Evolutionary conservation across 2,888 invertebrate species (phyloP), one percentile per base, ranked within the genome.

Genomic region (Endotricha flammealis): DNA sequence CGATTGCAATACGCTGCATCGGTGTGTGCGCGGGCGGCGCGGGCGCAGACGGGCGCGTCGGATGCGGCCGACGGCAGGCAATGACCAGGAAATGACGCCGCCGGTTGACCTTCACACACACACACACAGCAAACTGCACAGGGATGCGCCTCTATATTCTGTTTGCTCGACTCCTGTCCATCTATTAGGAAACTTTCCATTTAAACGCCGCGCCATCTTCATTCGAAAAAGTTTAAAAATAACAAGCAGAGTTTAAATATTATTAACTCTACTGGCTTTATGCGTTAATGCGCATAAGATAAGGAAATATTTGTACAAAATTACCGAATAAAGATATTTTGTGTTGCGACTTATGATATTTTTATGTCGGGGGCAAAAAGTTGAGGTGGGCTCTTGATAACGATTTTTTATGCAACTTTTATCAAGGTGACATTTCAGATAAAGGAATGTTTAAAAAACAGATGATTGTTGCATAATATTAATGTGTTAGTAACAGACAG

Each of bases 51-150:
- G 60, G 42, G 42, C 44, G 52, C 60, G 61, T 64, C 68, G 72
- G 73, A 61, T 64, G 71, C 66, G 51, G 57, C 58, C 51, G 61
- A 51, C 49, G 50, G 68, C 79, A 75, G 81, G 64, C 83, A 82
- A 79, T 83, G 83, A 83, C 83, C 83, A 85, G 83, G 83, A 85
- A 83, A 83, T 82, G 82, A 81, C 81, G 83, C 82, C 81, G 82
- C 76, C 82, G 63, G 66, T 57, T 83, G 83, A 82, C 83, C 83
- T 85, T 85, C 83, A 47, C 44, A 24, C 38, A 39, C 39, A 31
- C 43, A 38, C 44, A 38, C 39, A 16, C 24, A 29, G 12, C 20
- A 8, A 12, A 23, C 27, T 22, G 12, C 33, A 29, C 27, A 4
- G 36, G 37, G 42, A 44, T 34, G 38, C n/a, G 44, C 39, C 42